These are phyloP conservation scores for Nothocercus julius DNA, from an alignment of 2,113 vertebrate species.

Conservation along the genomic window DNA sequence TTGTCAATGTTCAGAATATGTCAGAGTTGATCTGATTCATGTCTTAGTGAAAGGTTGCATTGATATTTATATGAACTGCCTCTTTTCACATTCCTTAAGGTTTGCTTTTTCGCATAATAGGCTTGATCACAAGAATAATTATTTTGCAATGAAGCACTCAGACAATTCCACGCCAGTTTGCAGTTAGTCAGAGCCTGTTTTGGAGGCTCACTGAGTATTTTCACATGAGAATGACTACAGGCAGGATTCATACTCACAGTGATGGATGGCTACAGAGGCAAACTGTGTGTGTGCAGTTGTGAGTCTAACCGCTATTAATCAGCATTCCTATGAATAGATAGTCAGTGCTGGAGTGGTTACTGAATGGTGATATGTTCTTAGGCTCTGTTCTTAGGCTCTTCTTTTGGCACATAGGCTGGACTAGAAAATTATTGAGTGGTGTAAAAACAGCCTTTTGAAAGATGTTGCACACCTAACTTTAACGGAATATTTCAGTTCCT, in stretches of 20 bases:
- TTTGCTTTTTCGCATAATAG: constrained; percentile 8
- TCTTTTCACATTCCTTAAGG: constrained; percentile 9
- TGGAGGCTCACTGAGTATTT: background rate
- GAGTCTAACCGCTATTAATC: background rate
- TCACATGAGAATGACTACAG: background rate
- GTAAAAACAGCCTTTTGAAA: background rate
- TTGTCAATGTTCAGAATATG: constrained; percentile 8
- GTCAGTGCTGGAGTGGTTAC: background rate
- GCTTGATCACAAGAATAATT: constrained; percentile 4
- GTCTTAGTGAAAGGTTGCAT: constrained; percentile 45
- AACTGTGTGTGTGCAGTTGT: background rate
- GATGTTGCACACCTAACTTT: background rate
- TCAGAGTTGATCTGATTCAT: background rate
- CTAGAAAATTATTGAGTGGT: background rate
- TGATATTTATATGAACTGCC: constrained; percentile 15
- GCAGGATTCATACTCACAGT: background rate
- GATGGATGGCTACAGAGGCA: background rate
- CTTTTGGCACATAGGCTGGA: background rate
- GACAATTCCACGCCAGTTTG: background rate
- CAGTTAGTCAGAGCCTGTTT: background rate
- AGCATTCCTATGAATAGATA: background rate
- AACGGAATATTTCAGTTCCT: background rate
- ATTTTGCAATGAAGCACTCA: background rate
- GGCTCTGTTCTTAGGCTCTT: background rate
- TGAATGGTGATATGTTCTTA: background rate